These are phyloP conservation scores for Oryctes rhinoceros DNA, from an alignment of 1,140 invertebrate species.

Conservation along the genomic window DNA sequence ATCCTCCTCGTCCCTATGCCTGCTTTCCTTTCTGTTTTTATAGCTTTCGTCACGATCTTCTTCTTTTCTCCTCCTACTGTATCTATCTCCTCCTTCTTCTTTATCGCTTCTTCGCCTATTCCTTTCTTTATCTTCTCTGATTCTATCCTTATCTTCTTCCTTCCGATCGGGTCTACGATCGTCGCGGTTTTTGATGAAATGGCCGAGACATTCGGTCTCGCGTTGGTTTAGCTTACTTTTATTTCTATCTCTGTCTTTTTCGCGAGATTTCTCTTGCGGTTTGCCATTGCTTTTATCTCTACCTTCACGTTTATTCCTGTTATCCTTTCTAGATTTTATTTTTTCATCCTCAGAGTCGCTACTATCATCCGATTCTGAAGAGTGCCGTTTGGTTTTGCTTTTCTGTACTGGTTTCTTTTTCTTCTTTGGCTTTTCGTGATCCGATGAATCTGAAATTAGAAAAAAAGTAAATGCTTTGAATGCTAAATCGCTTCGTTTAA, in stretches of 20 bases:
- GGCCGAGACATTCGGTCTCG: constrained; percentile 9
- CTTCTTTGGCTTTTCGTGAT: constrained; percentile 48
- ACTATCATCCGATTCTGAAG: background rate
- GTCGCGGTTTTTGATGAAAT: constrained; percentile 40
- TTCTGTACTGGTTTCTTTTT: constrained; percentile 45
- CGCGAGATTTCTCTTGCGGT: constrained; percentile 54
- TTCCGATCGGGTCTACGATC: background rate
- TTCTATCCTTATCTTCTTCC: constrained; percentile 36
- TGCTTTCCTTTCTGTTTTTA: background rate
- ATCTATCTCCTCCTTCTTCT: background rate
- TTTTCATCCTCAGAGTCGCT: background rate
- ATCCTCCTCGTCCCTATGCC: constrained; percentile 18
- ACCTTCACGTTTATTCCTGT: background rate
- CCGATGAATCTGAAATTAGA: constrained; percentile 42
- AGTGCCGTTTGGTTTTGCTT: constrained; percentile 35
- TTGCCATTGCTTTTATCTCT: background rate
- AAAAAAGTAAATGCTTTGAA: too few relatives aligned
- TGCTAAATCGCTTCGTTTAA: too few relatives aligned
- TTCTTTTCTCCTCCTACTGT: background rate
- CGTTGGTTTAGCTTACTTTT: constrained; percentile 43
- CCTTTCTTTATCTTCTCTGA: constrained; percentile 23
- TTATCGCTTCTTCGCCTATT: background rate
- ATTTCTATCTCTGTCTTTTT: constrained; percentile 50
- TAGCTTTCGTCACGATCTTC: background rate
- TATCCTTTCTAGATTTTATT: background rate